Evolutionary conservation across 2,888 invertebrate species (phyloP).

Genomic region (Dermolepida albohirtum): DNA sequence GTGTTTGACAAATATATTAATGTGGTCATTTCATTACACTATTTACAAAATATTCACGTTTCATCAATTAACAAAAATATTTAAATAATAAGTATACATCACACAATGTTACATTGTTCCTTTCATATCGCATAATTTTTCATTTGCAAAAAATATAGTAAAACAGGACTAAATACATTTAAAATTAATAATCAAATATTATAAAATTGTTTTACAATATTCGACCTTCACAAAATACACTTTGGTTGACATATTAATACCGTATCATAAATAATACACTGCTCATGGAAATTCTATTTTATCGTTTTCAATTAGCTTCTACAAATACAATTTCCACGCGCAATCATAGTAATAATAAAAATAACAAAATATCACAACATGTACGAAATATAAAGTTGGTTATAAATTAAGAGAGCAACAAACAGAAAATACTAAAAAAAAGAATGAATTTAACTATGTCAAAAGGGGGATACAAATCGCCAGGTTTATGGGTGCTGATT

Average conservation of each 20-base stretch:
- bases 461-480: background rate
- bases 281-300: constrained; percentile 43
- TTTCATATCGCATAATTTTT: constrained; percentile 5
- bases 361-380: constrained; percentile 50
- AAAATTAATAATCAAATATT: constrained; percentile 6
- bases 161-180: constrained; percentile 12
- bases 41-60: constrained; percentile 36
- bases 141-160: background rate
- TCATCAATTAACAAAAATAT: background rate
- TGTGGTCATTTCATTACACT: constrained; percentile 47
- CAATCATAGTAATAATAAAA: constrained; percentile 12
- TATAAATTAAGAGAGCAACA: constrained; percentile 28
- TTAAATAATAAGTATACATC: background rate
- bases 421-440: constrained; percentile 19
- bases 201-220: background rate
- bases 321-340: constrained; percentile 16
- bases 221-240: constrained; percentile 48
- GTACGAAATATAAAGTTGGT: constrained; percentile 43
- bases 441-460: constrained; percentile 4
- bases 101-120: background rate
- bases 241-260: constrained; percentile 55
- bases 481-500: background rate
- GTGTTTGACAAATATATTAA: constrained; percentile 50
- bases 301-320: constrained; percentile 41
- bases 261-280: constrained; percentile 52